These are phyloP conservation scores for Galerucella pusilla DNA, from an alignment of 2,888 invertebrate genomes.

Conservation along the genomic window DNA sequence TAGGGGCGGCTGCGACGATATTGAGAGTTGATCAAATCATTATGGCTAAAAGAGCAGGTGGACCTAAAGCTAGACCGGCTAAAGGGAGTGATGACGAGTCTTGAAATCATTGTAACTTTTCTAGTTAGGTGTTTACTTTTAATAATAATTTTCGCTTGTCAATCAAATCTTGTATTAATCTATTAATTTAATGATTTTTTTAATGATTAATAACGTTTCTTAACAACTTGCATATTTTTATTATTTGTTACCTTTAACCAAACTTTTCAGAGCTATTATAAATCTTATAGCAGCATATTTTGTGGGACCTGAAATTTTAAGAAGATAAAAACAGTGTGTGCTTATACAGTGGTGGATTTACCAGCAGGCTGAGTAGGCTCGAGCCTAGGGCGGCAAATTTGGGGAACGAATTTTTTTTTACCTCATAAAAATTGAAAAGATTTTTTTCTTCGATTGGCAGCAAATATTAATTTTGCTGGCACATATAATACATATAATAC, in stretches of 20 bases:
- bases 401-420: no score
- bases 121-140: background rate
- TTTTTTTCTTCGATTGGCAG: no score
- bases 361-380: no score
- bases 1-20: slow-evolving; percentile 91
- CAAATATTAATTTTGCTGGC: no score
- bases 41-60: slow-evolving; percentile 97
- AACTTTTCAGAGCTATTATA: background rate
- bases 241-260: background rate
- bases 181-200: slow-evolving; percentile 19
- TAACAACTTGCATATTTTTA: background rate
- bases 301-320: no score
- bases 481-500: no score
- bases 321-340: no score
- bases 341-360: no score
- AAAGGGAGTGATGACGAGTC: slow-evolving; percentile 79
- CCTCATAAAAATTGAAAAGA: no score
- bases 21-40: slow-evolving; percentile 97
- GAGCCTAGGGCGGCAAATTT: no score
- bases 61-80: slow-evolving; percentile 81
- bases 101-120: slow-evolving; percentile 39
- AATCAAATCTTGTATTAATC: slow-evolving; percentile 12
- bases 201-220: slow-evolving; percentile 9
- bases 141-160: background rate
- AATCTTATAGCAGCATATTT: no score